Conservation (phyloP, 2,888 invertebrate genomes). For the Nineta flava region DNA sequence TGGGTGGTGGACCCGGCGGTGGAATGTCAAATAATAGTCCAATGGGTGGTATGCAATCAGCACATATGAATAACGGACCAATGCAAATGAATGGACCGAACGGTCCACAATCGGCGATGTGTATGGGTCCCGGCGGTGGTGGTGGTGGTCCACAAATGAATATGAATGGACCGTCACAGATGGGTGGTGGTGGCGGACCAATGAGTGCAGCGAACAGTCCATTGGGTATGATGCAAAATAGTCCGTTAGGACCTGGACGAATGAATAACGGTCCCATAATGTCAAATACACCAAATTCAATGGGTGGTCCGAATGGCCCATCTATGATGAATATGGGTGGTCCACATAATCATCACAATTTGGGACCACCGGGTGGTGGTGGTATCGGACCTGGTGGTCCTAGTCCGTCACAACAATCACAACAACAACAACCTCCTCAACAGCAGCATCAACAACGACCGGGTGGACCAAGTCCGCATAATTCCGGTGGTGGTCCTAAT, state of each 20-base stretch:
- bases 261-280: conserved; percentile 20
- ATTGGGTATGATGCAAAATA: conserved; percentile 19
- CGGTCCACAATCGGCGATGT: conserved; percentile 18
- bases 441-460: neutral
- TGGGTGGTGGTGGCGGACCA: conserved; percentile 17
- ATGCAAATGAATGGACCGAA: conserved; percentile 37
- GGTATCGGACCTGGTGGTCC: neutral
- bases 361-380: no score
- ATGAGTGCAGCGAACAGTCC: conserved; percentile 16
- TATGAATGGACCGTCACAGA: conserved; percentile 4
- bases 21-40: conserved; percentile 16
- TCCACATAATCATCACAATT: conserved; percentile 19
- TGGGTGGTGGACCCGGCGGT: conserved; percentile 16
- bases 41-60: conserved; percentile 16
- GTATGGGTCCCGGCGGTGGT: neutral
- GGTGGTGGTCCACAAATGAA: no score
- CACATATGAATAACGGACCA: conserved; percentile 9
- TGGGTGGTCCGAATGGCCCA: conserved; percentile 18
- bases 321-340: conserved; percentile 22
- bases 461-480: neutral
- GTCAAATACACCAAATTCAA: conserved; percentile 14
- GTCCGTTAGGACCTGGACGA: conserved; percentile 15
- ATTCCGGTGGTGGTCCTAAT: conserved; percentile 3
- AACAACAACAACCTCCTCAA: no score
- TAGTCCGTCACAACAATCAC: neutral